Evolutionary conservation across 1,140 invertebrate species (phyloP).

Genomic region (Drosophila pruinosa): DNA sequence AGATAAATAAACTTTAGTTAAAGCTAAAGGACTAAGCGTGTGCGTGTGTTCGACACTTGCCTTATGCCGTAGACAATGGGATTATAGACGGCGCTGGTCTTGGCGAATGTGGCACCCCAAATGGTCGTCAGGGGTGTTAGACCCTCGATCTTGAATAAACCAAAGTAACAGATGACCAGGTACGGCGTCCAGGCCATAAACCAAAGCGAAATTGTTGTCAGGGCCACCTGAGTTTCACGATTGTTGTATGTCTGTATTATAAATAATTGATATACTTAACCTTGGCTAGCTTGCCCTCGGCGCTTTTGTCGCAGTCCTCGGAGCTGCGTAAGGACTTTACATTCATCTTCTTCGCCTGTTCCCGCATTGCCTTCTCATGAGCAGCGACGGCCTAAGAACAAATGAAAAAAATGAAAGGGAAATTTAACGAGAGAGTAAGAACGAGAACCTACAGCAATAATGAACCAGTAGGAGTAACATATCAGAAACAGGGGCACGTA

Average conservation of each 20-base stretch:
- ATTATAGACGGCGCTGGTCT: conserved; percentile 91
- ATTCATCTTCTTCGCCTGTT: conserved; percentile 94
- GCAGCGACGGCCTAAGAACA: conserved; percentile 87
- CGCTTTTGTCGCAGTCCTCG: conserved; percentile 87
- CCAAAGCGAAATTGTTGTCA: conserved; percentile 93
- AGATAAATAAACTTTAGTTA: background rate
- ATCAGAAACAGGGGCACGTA: conserved; percentile 89
- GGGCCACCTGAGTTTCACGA: conserved; percentile 84
- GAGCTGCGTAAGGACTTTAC: conserved; percentile 89
- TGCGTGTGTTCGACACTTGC: conserved; percentile 71
- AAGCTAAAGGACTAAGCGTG: background rate
- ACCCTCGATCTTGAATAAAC: conserved; percentile 87
- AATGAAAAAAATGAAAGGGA: background rate
- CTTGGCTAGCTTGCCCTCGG: conserved; percentile 90
- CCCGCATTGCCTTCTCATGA: conserved; percentile 91
- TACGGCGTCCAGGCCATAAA: conserved; percentile 94
- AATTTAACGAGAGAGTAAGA: background rate
- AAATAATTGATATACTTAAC: conserved; percentile 2
- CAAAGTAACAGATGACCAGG: conserved; percentile 91
- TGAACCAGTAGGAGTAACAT: conserved; percentile 90
- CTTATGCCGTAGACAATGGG: conserved; percentile 93
- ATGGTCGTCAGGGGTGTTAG: conserved; percentile 90
- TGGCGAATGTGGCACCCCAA: conserved; percentile 91
- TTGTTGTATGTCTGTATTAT: background rate
- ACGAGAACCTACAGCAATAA: conserved; percentile 85